Percentiles rank a stretch among this genome's conserved stretches.
Evolutionary conservation across 2,888 invertebrate genomes (phyloP).

Genomic region (Dromius quadrimaculatus): DNA sequence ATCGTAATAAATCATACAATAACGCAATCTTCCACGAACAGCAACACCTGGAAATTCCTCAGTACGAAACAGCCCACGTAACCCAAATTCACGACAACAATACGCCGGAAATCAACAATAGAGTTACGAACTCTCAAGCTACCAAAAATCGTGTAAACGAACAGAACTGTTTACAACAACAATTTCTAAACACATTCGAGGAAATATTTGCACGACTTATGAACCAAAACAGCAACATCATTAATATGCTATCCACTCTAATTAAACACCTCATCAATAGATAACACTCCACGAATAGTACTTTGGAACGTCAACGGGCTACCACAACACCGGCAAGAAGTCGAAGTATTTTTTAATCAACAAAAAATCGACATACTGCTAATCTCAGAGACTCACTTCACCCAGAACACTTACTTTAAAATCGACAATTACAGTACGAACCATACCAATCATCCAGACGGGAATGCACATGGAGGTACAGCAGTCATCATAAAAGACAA

Average conservation of each 20-base stretch:
- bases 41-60: no score
- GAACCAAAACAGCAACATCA: constrained; percentile 39
- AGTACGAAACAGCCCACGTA: no score
- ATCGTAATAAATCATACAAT: neutral
- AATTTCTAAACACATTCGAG: constrained; percentile 37
- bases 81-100: no score
- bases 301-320: constrained; percentile 41
- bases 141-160: neutral
- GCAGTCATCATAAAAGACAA: constrained; percentile 54
- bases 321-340: constrained; percentile 38
- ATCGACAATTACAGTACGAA: constrained; percentile 52
- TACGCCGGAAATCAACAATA: no score
- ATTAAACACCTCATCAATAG: no score
- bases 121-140: neutral
- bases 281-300: constrained; percentile 26
- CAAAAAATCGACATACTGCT: constrained; percentile 34
- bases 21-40: no score
- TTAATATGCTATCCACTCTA: constrained; percentile 39
- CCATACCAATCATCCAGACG: constrained; percentile 53
- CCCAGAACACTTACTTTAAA: constrained; percentile 52
- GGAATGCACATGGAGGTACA: constrained; percentile 53
- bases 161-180: neutral
- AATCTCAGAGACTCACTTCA: constrained; percentile 52
- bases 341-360: constrained; percentile 42
- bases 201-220: no score